Evolutionary conservation across 2,113 vertebrate genomes (phyloP).

Genomic region (Poeciliopsis occidentalis): DNA sequence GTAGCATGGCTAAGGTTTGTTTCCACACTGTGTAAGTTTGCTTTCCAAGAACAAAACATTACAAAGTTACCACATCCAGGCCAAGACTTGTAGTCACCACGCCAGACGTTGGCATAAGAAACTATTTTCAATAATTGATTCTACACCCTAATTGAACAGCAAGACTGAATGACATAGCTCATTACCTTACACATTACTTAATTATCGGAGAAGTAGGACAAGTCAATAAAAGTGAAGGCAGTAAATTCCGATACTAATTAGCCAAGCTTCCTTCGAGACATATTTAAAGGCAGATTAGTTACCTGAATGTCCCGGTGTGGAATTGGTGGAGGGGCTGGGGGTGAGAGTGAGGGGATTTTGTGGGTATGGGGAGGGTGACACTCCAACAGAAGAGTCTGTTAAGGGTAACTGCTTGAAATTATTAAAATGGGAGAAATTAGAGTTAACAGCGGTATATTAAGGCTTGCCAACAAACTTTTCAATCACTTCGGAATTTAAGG

Average conservation of each 20-base stretch:
- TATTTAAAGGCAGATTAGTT: slow-evolving; percentile 99
- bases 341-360: not conserved
- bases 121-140: slow-evolving; percentile 99
- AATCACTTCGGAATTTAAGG: slow-evolving; percentile 20
- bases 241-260: slow-evolving; percentile 99
- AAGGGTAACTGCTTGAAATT: slow-evolving; percentile 73
- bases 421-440: slow-evolving; percentile 67
- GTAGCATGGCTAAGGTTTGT: not conserved
- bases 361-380: slow-evolving; percentile 15
- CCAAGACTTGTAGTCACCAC: slow-evolving; percentile 42
- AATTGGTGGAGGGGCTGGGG: slow-evolving; percentile 73
- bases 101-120: slow-evolving; percentile 84
- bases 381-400: slow-evolving; percentile 52
- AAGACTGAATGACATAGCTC: slow-evolving; percentile 99
- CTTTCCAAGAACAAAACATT: not conserved
- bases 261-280: slow-evolving; percentile 97
- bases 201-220: slow-evolving; percentile 99
- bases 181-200: slow-evolving; percentile 99
- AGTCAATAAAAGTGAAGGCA: slow-evolving; percentile 99
- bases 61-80: slow-evolving; percentile 25
- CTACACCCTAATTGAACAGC: slow-evolving; percentile 98
- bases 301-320: slow-evolving; percentile 92
- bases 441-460: slow-evolving; percentile 51
- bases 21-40: not conserved
- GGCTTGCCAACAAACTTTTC: slow-evolving; percentile 19